A percentile compares a stretch with the other conserved stretches of the same genome.
These are phyloP conservation scores for Pammene aurita DNA, from an alignment of 2,888 invertebrate species.

Conservation along the genomic window DNA sequence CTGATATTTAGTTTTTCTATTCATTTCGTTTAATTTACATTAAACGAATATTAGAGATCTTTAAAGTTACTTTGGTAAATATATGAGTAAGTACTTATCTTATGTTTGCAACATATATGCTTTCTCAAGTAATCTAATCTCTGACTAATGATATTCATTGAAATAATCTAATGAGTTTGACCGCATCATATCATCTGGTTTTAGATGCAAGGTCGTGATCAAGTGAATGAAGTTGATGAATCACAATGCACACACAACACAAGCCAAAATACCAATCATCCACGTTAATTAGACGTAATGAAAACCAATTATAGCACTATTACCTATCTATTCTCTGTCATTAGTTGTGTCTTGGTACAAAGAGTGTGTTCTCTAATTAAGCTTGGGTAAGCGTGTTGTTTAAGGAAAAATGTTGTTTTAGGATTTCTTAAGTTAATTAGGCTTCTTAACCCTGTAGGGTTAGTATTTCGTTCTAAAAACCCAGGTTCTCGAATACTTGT, in stretches of 20 bases:
- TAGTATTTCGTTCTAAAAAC: neutral
- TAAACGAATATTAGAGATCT: too few species aligned
- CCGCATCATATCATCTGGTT: slow-evolving; percentile 3
- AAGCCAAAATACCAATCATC: slow-evolving; percentile 27
- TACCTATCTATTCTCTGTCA: slow-evolving; percentile 3
- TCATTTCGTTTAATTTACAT: too few species aligned
- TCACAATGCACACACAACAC: slow-evolving; percentile 15
- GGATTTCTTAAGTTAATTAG: neutral
- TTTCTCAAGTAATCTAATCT: slow-evolving; percentile 5
- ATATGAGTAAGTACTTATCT: too few species aligned
- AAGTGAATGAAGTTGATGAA: slow-evolving; percentile 31
- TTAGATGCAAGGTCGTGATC: slow-evolving; percentile 25
- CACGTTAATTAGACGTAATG: slow-evolving; percentile 10
- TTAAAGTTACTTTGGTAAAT: too few species aligned
- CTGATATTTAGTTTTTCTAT: too few species aligned
- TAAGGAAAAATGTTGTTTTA: neutral
- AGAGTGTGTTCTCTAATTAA: neutral
- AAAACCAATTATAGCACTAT: neutral
- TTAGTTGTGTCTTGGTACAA: slow-evolving; percentile 2
- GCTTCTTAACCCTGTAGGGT: neutral
- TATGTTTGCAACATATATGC: slow-evolving; percentile 1
- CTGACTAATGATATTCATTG: slow-evolving; percentile 24
- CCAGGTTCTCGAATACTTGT: neutral
- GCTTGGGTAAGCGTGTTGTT: slow-evolving; percentile 1
- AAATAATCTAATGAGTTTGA: slow-evolving; percentile 16